A percentile compares a stretch with the other conserved stretches of the same genome.
Conservation (phyloP, 2,888 invertebrate genomes). For the Zele albiditarsus region DNA sequence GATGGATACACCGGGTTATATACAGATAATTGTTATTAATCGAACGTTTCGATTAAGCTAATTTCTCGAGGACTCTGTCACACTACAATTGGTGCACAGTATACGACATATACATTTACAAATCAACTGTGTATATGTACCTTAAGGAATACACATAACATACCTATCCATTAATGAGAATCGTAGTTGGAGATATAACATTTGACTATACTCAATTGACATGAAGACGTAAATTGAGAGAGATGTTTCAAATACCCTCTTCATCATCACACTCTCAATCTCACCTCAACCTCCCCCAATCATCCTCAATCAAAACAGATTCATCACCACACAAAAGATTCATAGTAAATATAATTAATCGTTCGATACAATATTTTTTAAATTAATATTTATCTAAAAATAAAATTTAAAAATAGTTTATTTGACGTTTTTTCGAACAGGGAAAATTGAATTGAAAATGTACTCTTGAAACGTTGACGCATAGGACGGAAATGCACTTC, state of each 20-base stretch:
- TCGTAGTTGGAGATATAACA: background rate
- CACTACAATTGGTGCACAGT: conserved; percentile 9
- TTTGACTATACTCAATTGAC: conserved; percentile 4
- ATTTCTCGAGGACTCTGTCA: conserved; percentile 41
- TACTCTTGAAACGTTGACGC: too few relatives aligned
- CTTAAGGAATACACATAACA: background rate
- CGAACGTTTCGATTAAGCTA: conserved; percentile 49
- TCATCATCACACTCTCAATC: background rate
- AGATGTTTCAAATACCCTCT: background rate
- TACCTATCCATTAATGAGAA: background rate
- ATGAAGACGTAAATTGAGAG: background rate
- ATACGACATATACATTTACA: background rate
- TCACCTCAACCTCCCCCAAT: too few relatives aligned
- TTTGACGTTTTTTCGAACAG: too few relatives aligned
- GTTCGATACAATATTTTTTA: too few relatives aligned
- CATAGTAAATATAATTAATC: too few relatives aligned
- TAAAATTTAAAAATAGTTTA: too few relatives aligned
- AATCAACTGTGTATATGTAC: background rate
- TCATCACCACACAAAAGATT: too few relatives aligned
- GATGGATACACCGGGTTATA: conserved; percentile 52
- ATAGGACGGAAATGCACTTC: too few relatives aligned
- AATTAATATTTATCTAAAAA: too few relatives aligned
- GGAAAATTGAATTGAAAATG: too few relatives aligned
- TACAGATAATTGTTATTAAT: conserved; percentile 54
- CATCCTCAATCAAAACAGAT: too few relatives aligned